Conservation (phyloP, 2,888 invertebrate genomes). For the Lottia scabra region DNA sequence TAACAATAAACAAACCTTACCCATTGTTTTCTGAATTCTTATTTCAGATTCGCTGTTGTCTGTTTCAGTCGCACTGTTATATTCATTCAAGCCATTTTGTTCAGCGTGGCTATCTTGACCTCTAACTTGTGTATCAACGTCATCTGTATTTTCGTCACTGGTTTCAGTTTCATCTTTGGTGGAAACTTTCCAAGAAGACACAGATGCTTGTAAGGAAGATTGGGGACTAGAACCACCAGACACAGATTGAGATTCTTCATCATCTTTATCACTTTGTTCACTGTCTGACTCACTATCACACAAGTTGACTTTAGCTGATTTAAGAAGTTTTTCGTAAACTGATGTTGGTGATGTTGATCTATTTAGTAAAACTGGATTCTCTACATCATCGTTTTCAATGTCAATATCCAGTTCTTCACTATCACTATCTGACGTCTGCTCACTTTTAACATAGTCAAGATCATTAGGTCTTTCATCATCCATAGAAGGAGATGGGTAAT, state of each 20-base stretch:
- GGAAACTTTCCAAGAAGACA: too few relatives aligned
- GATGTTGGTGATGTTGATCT: constrained; percentile 60
- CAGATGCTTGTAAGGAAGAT: too few relatives aligned
- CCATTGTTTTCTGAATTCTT: too few relatives aligned
- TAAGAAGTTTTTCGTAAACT: constrained; percentile 53
- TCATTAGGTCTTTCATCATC: background rate
- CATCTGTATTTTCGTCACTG: background rate
- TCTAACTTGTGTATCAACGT: too few relatives aligned
- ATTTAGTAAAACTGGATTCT: constrained; percentile 45
- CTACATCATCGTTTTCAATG: constrained; percentile 51
- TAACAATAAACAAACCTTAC: too few relatives aligned
- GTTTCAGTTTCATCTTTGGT: background rate
- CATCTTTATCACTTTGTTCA: constrained; percentile 4
- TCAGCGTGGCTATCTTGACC: too few relatives aligned
- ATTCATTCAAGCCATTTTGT: too few relatives aligned
- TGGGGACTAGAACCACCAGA: too few relatives aligned
- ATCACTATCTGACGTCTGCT: constrained; percentile 38
- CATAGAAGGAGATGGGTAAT: background rate
- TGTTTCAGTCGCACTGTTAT: too few relatives aligned
- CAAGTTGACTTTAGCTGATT: constrained; percentile 42
- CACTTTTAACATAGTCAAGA: background rate
- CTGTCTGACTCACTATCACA: constrained; percentile 8
- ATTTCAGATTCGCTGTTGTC: too few relatives aligned
- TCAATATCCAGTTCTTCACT: constrained; percentile 59
- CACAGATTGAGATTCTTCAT: background rate